Base-by-base conservation (phyloP, 2,888 invertebrate genomes). In the Eupithecia pulchellata region DNA sequence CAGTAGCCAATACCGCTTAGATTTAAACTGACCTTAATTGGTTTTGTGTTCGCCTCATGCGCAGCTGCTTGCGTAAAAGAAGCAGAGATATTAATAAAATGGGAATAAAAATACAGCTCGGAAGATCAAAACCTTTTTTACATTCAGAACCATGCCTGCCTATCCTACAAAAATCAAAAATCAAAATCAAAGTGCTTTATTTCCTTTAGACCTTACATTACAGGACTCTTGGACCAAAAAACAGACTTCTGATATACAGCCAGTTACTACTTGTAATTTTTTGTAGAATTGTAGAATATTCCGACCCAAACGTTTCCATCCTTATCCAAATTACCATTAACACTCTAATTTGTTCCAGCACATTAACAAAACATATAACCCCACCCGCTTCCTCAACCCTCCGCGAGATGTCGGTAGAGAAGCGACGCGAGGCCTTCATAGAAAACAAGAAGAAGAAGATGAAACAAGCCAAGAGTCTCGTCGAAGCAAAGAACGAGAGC, bases 281-380 rank as follows among this genome's bases (percentile, higher is more conserved):
- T 39, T 39, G 39, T n/a, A n/a, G 39, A 39, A n/a, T 39, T 17
- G 6, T 6, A 9, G 20, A 8, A n/a, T 30, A 1, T 30, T 58
- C n/a, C 17, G 9, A 47, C 2, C n/a, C 20, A 47, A 9, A 9
- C 9, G 34, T 2, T 47, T 42, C 20, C 20, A 20, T 47, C n/a
- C 42, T 14, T 36, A 42, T 20, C 9, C 8, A 47, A 47, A 47
- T 47, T 20, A 9, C 8, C n/a, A 2, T n/a, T n/a, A n/a, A 42
- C n/a, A 2, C 4, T 58, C 14, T 6, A 4, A 20, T 32, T 13
- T 42, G 4, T 89, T 87, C 60, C 83, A 97, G 97, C 79, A 96
- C 96, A 0, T 85, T 97, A 78, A 97, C 96, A 20, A 96, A 96
- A 83, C 96, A 97, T 82, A 95, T 97, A 89, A 96, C 96, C 0